Conservation (phyloP, 2,888 invertebrate genomes). For the Pinctada fucata region DNA sequence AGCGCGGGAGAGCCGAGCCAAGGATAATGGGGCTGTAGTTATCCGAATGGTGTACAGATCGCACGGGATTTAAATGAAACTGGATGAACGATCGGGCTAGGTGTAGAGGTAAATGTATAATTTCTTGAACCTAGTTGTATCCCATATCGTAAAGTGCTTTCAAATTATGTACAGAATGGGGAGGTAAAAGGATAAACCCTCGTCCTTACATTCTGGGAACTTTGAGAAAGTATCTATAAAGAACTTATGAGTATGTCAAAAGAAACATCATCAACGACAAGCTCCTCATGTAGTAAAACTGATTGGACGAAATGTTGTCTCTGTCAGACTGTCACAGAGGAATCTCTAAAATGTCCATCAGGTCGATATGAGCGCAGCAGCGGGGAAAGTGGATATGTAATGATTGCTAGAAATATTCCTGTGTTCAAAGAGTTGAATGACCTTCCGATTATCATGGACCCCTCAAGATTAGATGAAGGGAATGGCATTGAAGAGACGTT, state of each 20-base stretch:
- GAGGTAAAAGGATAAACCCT: constrained; percentile 42
- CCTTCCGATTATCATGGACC: not conserved
- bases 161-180: not conserved
- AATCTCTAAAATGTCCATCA: not conserved
- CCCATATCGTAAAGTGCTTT: constrained; percentile 37
- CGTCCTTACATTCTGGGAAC: constrained; percentile 3
- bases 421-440: constrained; percentile 16
- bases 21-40: too few relatives aligned
- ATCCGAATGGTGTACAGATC: too few relatives aligned
- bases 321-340: not conserved
- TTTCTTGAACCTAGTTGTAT: constrained; percentile 33
- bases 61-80: too few relatives aligned
- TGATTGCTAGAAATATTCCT: not conserved
- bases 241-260: too few relatives aligned
- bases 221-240: not conserved
- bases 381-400: not conserved
- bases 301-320: not conserved
- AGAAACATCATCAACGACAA: too few relatives aligned
- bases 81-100: constrained; percentile 45
- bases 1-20: too few relatives aligned
- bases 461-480: constrained; percentile 43
- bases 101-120: constrained; percentile 31
- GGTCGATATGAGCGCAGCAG: not conserved
- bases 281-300: too few relatives aligned
- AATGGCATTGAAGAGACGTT: constrained; percentile 43